phyloP scores from a whole-genome alignment of 2,888 invertebrate genomes.

The Ectobius pallidus region DNA sequence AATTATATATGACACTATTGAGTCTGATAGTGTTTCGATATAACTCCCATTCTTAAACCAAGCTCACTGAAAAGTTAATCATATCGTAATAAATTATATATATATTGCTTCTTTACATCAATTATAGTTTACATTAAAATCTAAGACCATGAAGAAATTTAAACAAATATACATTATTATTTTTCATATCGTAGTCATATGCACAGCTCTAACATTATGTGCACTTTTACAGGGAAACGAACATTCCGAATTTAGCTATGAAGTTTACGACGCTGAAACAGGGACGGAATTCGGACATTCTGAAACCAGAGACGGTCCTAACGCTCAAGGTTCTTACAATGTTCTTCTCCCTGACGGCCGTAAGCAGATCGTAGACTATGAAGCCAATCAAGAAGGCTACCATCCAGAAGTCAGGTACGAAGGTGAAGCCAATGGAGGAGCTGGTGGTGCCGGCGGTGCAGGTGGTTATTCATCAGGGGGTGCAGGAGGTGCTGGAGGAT shows the following conservation, averaged over 20 bases:
- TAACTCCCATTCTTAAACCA: too few species aligned
- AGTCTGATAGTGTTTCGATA: too few species aligned
- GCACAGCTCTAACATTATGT: too few species aligned
- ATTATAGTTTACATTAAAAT: too few species aligned
- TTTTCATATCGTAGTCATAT: too few species aligned
- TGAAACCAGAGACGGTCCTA: slow-evolving; percentile 42
- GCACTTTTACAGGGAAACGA: slow-evolving; percentile 42
- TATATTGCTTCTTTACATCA: too few species aligned
- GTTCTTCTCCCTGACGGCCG: slow-evolving; percentile 45
- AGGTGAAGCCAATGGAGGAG: slow-evolving; percentile 36
- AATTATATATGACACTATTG: too few species aligned
- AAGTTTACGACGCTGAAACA: slow-evolving; percentile 40
- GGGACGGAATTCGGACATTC: slow-evolving; percentile 43
- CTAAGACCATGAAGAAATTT: too few species aligned
- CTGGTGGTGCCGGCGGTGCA: slow-evolving; percentile 22
- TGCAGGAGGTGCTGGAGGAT: slow-evolving; percentile 14
- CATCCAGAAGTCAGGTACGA: slow-evolving; percentile 44
- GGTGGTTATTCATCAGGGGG: slow-evolving; percentile 27
- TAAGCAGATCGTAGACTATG: slow-evolving; percentile 44
- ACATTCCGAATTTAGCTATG: slow-evolving; percentile 44
- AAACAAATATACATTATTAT: too few species aligned
- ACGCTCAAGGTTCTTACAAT: slow-evolving; percentile 42
- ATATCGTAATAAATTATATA: too few species aligned
- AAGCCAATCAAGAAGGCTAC: slow-evolving; percentile 43
- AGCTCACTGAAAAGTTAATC: too few species aligned